Conservation (phyloP, 2,797 vertebrate genomes). For the Diplodus puntazzo region DNA sequence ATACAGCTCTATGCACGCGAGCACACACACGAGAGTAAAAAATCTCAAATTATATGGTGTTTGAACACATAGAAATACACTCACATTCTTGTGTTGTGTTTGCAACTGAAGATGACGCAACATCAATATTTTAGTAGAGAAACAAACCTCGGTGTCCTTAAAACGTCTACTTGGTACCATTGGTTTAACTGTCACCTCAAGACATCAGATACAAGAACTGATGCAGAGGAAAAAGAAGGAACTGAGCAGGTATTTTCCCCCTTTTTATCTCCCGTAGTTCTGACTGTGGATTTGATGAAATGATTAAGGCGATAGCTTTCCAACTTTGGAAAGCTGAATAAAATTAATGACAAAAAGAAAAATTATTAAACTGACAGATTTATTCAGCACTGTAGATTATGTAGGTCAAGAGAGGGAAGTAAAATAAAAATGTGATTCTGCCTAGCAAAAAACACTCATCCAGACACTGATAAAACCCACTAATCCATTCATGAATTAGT, state of each 20-base stretch:
- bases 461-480: background rate
- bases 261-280: too few relatives aligned
- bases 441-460: background rate
- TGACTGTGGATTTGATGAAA: background rate
- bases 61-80: background rate
- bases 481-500: background rate
- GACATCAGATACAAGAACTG: background rate
- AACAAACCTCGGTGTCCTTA: constrained; percentile 6
- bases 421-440: background rate
- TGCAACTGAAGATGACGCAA: background rate
- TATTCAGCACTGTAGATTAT: background rate
- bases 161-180: background rate
- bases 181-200: background rate
- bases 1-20: too few relatives aligned
- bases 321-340: background rate
- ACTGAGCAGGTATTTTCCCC: background rate
- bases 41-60: background rate
- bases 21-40: background rate
- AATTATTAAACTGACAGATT: background rate
- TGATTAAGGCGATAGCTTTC: background rate
- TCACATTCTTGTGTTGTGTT: background rate
- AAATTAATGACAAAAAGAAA: background rate
- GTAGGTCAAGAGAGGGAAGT: background rate
- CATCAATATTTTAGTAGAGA: constrained; percentile 18
- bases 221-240: background rate